phyloP scores from a whole-genome alignment of 1,140 invertebrate species.

The Drosophila parabipectinata region DNA sequence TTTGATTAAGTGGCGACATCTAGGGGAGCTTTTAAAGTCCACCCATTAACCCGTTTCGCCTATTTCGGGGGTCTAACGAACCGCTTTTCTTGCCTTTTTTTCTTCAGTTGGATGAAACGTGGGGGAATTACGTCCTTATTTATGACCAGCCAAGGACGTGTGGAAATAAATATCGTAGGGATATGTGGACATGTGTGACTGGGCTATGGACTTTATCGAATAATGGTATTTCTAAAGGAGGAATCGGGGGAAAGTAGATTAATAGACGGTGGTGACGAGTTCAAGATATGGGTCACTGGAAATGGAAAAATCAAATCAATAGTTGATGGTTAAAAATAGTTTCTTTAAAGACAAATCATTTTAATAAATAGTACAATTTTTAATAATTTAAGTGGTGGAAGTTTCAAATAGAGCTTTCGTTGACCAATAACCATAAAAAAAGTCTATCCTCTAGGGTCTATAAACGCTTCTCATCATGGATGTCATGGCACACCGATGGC shows the following conservation, averaged over 20 bases:
- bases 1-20: slow-evolving; percentile 40
- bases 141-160: slow-evolving; percentile 9
- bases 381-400: background rate
- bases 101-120: background rate
- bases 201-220: background rate
- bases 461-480: slow-evolving; percentile 6
- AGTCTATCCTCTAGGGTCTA: background rate
- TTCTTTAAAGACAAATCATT: background rate
- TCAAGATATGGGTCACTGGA: background rate
- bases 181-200: background rate
- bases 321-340: background rate
- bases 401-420: background rate
- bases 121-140: slow-evolving; percentile 10
- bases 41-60: slow-evolving; percentile 17
- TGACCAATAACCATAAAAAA: background rate
- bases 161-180: background rate
- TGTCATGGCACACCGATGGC: background rate
- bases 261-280: background rate
- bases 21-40: slow-evolving; percentile 10
- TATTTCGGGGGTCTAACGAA: slow-evolving; percentile 4
- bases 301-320: background rate
- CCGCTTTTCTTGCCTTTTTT: background rate
- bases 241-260: background rate
- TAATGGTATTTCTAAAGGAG: background rate
- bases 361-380: background rate